Evolutionary conservation across 2,888 invertebrate species (phyloP), one percentile per base, ranked within the genome.

Genomic region (Macrosiphum euphorbiae): DNA sequence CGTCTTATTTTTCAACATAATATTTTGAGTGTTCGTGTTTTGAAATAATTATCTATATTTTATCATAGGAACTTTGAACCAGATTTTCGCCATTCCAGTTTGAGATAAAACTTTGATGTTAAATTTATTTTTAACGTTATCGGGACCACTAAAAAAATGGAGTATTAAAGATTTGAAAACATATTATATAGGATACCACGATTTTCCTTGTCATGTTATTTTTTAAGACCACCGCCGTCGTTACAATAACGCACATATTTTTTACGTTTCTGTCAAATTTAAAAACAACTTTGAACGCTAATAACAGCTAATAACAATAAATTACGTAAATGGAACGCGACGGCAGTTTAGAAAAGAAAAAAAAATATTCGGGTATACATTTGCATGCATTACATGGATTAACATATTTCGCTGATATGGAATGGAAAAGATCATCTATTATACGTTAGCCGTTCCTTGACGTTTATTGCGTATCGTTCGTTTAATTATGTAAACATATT

Each of bases 381-480:
- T 61, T 35, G 67, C 67, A 28, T 35, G 24, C 44, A n/a, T 90
- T 41, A 78, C 52, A n/a, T 7, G 26, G 87, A 67, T 92, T 92
- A 88, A 92, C 92, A 88, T 92, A 92, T 86, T 87, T 50, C 47
- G 28, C 50, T 50, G 87, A 88, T 67, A 92, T 52, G 50, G n/a
- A 67, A 92, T 50, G 35, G 92, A 67, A 88, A 67, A 67, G 88
- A 88, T 88, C 87, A 88, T 92, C 61, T 50, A 88, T 88, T 92
- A 90, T 35, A 84, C 55, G 84, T 52, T 91, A 26, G 87, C 52
- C 11, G 92, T 50, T 26, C 16, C 35, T 67, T 88, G 92, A 88
- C 92, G 52, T 92, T 92, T 92, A 92, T 92, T 92, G 61, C 92
- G 61, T 50, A 88, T 92, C 67, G 50, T 67, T 92, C 50, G 41